Percentiles rank a stretch among this genome's conserved stretches.
Conservation (phyloP, 2,113 vertebrate species). For the Furnarius figulus region DNA sequence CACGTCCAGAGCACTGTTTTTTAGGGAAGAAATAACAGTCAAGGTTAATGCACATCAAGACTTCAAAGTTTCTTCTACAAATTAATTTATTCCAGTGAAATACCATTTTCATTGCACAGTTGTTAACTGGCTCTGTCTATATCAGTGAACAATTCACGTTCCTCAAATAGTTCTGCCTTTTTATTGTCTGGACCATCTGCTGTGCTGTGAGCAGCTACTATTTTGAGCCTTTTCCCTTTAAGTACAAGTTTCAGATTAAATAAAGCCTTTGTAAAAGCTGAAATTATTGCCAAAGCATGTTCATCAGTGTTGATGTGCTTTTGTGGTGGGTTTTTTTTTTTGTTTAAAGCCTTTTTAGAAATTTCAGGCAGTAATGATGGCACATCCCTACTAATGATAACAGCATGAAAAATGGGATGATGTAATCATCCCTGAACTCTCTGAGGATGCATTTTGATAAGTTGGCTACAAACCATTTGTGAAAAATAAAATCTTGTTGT, state of each 20-base stretch:
- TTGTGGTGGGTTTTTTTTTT: not conserved
- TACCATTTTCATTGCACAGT: not conserved
- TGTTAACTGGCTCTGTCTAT: not conserved
- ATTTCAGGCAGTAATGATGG: not conserved
- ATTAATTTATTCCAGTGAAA: not conserved
- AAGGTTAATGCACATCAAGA: not conserved
- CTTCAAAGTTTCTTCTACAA: not conserved
- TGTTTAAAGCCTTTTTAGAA: constrained; percentile 19
- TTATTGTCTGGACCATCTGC: constrained; percentile 63
- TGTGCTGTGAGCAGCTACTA: constrained; percentile 36
- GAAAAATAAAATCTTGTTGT: not conserved
- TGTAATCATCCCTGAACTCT: not conserved
- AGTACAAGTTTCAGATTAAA: constrained; percentile 54
- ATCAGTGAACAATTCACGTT: constrained; percentile 39
- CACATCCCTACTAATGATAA: not conserved
- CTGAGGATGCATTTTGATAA: not conserved
- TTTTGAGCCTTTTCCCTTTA: constrained; percentile 43
- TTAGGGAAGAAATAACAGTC: not conserved
- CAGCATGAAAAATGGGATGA: not conserved
- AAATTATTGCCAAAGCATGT: constrained; percentile 47
- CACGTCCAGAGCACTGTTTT: not conserved
- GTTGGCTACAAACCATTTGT: not conserved
- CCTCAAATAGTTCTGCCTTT: constrained; percentile 42
- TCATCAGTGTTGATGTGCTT: constrained; percentile 22
- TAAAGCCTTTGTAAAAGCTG: constrained; percentile 54